A percentile compares a stretch with the other conserved stretches of the same genome.
phyloP scores from a whole-genome alignment of 2,888 invertebrate species.

The Tanypteryx hageni region DNA sequence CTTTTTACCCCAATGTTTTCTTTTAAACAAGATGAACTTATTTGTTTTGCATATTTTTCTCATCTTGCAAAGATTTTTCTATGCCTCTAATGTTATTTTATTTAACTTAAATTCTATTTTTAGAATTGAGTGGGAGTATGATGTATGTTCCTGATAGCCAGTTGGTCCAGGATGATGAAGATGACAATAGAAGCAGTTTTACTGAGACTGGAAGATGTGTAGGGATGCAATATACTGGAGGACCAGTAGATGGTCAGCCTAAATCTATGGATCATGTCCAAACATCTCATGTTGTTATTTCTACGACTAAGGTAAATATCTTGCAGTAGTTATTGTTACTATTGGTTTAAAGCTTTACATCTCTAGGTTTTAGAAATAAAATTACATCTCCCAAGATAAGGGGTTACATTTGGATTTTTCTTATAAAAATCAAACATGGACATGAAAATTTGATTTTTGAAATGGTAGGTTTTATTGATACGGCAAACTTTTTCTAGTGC shows the following conservation, averaged over 20 bases:
- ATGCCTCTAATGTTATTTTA: not conserved
- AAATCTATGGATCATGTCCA: conserved; percentile 72
- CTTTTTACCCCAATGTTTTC: too few relatives aligned
- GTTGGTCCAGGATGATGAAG: conserved; percentile 86
- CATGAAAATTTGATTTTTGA: too few relatives aligned
- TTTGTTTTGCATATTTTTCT: conserved; percentile 37
- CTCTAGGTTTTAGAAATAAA: too few relatives aligned
- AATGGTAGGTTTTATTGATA: too few relatives aligned
- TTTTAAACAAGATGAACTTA: too few relatives aligned
- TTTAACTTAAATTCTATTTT: conserved; percentile 69
- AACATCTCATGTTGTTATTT: conserved; percentile 86
- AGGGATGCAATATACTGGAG: conserved; percentile 73
- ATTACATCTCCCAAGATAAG: too few relatives aligned
- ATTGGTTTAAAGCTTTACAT: too few relatives aligned
- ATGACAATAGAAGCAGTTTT: conserved; percentile 75
- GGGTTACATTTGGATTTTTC: too few relatives aligned
- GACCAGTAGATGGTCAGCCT: conserved; percentile 71
- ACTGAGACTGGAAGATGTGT: conserved; percentile 72
- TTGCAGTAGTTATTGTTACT: too few relatives aligned
- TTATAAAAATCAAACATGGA: too few relatives aligned
- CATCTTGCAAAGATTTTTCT: not conserved
- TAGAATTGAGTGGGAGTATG: conserved; percentile 86
- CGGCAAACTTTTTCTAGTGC: too few relatives aligned
- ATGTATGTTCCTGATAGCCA: conserved; percentile 94
- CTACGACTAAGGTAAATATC: conserved; percentile 87